Conservation (phyloP, 2,888 invertebrate genomes). For the Drosophila meridionalis region DNA sequence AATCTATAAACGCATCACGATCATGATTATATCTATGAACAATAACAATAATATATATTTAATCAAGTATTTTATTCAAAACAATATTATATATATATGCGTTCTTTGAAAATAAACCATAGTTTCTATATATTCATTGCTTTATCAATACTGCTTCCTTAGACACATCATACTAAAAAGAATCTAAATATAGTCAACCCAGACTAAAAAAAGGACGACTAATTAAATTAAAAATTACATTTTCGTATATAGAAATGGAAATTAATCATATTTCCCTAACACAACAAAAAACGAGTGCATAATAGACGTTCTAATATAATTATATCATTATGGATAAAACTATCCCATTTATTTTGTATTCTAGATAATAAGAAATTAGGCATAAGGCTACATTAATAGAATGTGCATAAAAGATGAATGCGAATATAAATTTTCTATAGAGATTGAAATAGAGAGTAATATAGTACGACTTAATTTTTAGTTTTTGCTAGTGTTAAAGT, state of each 20-base stretch:
- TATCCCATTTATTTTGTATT: no score
- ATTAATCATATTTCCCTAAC: no score
- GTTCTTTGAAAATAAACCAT: conserved; percentile 38
- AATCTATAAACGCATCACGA: conserved; percentile 37
- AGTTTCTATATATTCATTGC: conserved; percentile 27
- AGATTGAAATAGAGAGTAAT: no score
- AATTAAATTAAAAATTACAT: background rate
- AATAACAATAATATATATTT: conserved; percentile 32
- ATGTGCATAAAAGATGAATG: no score
- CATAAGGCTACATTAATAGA: no score
- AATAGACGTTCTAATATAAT: no score
- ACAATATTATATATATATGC: conserved; percentile 28
- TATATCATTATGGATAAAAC: no score
- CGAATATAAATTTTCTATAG: no score
- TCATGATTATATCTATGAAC: conserved; percentile 29
- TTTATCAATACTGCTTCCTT: background rate
- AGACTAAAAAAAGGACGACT: background rate
- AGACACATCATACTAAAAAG: background rate
- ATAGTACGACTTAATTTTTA: no score
- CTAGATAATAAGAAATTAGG: no score
- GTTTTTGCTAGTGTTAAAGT: no score
- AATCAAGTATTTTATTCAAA: conserved; percentile 55
- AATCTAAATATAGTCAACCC: background rate
- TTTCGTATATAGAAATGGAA: background rate
- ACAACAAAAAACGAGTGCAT: no score